phyloP scores from a whole-genome alignment of 2,888 invertebrate genomes.

The Adelphocoris suturalis region DNA sequence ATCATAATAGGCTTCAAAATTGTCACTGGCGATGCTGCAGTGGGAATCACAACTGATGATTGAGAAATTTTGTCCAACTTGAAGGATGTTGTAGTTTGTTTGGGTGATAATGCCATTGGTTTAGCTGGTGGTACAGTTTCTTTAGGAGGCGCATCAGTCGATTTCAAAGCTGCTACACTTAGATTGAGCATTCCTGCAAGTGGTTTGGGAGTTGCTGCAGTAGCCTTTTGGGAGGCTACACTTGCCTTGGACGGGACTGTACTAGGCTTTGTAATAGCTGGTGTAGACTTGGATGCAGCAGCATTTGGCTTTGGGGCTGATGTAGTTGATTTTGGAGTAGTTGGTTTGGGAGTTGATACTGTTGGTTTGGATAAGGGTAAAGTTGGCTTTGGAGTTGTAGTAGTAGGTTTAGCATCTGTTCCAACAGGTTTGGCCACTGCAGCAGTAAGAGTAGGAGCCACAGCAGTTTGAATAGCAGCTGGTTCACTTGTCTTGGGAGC shows the following conservation, averaged over 20 bases:
- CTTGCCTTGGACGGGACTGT: neutral
- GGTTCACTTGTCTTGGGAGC: too few species aligned
- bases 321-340: neutral
- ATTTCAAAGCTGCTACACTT: neutral
- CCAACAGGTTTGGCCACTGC: neutral
- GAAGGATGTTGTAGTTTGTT: neutral
- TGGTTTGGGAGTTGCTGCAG: neutral
- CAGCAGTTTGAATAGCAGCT: too few species aligned
- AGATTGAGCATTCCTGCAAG: neutral
- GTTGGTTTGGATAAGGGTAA: too few species aligned
- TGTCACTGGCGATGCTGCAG: neutral
- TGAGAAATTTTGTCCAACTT: neutral
- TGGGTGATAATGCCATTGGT: neutral
- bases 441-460: neutral
- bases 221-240: neutral
- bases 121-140: neutral
- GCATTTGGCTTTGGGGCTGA: conserved; percentile 3
- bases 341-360: neutral
- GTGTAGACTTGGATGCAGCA: neutral
- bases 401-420: neutral
- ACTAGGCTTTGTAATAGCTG: neutral
- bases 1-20: neutral
- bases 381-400: neutral
- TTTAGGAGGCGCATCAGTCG: neutral
- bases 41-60: neutral